Evolutionary conservation across 2,888 invertebrate species (phyloP).

Genomic region (Clivina fossor): DNA sequence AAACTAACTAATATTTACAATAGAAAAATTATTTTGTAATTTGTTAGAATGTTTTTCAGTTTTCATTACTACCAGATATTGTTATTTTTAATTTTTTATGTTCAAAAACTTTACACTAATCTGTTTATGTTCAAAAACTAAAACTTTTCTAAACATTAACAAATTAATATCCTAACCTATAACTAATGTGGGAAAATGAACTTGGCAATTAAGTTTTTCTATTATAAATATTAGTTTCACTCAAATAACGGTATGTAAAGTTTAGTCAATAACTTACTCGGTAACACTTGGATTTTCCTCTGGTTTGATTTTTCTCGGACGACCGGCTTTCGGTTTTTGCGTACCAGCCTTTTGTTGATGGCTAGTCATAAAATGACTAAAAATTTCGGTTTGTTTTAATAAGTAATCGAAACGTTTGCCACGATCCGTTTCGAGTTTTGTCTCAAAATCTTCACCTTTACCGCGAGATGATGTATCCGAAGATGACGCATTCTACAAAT

Average conservation of each 20-base stretch:
- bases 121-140: too few relatives aligned
- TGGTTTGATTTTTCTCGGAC: slow-evolving; percentile 73
- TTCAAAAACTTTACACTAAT: too few relatives aligned
- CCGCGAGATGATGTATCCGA: slow-evolving; percentile 65
- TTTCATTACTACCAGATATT: too few relatives aligned
- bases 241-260: neutral
- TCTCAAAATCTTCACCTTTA: slow-evolving; percentile 80
- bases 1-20: too few relatives aligned
- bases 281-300: slow-evolving; percentile 55
- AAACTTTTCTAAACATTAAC: too few relatives aligned
- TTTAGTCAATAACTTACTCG: too few relatives aligned
- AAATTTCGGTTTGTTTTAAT: slow-evolving; percentile 97
- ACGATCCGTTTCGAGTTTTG: slow-evolving; percentile 85
- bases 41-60: too few relatives aligned
- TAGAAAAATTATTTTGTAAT: too few relatives aligned
- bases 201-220: neutral
- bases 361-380: slow-evolving; percentile 95
- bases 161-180: neutral
- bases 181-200: neutral
- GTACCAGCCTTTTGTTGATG: slow-evolving; percentile 70
- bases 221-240: slow-evolving; percentile 5
- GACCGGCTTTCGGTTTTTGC: slow-evolving; percentile 85
- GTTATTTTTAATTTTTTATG: too few relatives aligned
- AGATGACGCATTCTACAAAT: slow-evolving; percentile 64
- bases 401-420: slow-evolving; percentile 93